Evolutionary conservation across 2,797 vertebrate genomes (phyloP).

Genomic region (Falco concolor): DNA sequence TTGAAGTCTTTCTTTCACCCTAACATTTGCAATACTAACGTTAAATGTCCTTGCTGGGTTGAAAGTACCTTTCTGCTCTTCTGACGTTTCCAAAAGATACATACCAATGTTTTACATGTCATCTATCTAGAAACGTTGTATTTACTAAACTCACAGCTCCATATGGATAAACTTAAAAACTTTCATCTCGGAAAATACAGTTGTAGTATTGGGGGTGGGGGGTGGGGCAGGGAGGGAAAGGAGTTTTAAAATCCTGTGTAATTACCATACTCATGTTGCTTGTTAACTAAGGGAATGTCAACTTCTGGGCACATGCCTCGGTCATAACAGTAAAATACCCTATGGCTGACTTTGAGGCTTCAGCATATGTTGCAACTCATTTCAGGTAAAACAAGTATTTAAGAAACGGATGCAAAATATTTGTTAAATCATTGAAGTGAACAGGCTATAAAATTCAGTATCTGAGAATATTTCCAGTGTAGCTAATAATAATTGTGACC

Average conservation of each 20-base stretch:
- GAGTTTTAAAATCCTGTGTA: background rate
- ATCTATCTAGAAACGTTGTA: background rate
- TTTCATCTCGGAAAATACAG: background rate
- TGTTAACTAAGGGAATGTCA: background rate
- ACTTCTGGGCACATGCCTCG: background rate
- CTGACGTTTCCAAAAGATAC: background rate
- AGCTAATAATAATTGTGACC: background rate
- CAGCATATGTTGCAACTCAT: background rate
- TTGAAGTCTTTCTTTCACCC: background rate
- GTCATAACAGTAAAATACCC: background rate
- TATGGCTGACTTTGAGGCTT: background rate
- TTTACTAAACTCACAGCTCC: background rate
- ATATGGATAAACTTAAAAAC: background rate
- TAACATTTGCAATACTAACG: background rate
- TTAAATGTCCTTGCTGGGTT: background rate
- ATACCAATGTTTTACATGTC: background rate
- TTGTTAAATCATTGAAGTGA: background rate
- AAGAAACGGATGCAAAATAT: background rate
- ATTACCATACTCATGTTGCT: background rate
- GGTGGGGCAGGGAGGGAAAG: background rate
- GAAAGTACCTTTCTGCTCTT: background rate
- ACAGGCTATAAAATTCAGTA: background rate
- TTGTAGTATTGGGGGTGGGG: background rate
- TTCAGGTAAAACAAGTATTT: background rate
- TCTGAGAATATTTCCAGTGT: background rate